phyloP scores from a whole-genome alignment of 2,113 vertebrate genomes.

The Talpa occidentalis region DNA sequence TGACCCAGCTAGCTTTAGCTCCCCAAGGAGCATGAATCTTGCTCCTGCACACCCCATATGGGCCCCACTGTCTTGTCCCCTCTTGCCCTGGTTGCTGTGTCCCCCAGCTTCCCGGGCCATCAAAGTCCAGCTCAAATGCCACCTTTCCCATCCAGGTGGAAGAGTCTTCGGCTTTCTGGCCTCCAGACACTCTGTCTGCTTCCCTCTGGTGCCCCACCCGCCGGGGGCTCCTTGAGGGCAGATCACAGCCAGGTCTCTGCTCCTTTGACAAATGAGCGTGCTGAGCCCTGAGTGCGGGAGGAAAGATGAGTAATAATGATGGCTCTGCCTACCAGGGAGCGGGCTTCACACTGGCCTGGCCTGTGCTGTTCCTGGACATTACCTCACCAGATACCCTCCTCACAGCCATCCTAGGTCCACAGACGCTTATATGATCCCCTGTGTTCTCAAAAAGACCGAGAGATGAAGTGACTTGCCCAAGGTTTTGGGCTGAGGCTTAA shows the following conservation, averaged over 20 bases:
- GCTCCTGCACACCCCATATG: not conserved
- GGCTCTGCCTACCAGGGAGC: no score
- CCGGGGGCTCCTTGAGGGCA: not conserved
- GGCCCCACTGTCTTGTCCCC: not conserved
- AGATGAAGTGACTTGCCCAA: not conserved
- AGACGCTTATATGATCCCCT: not conserved
- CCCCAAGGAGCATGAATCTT: not conserved
- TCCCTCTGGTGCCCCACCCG: not conserved
- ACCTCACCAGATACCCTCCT: not conserved
- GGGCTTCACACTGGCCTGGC: not conserved
- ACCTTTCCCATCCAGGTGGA: not conserved
- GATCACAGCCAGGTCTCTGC: not conserved
- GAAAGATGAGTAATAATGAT: no score
- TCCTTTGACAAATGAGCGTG: not conserved
- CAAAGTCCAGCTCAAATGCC: not conserved
- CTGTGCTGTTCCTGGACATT: rapidly evolving
- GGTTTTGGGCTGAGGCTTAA: not conserved
- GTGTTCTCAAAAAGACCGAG: not conserved
- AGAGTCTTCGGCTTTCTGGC: not conserved
- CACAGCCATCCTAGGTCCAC: not conserved
- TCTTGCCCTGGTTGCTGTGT: not conserved
- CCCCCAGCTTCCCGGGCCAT: not conserved
- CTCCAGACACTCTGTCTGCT: not conserved
- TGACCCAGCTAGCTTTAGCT: not conserved
- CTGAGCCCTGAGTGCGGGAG: rapidly evolving